These are phyloP conservation scores for Nothobranchius furzeri DNA, from an alignment of 2,113 vertebrate species.

Conservation along the genomic window DNA sequence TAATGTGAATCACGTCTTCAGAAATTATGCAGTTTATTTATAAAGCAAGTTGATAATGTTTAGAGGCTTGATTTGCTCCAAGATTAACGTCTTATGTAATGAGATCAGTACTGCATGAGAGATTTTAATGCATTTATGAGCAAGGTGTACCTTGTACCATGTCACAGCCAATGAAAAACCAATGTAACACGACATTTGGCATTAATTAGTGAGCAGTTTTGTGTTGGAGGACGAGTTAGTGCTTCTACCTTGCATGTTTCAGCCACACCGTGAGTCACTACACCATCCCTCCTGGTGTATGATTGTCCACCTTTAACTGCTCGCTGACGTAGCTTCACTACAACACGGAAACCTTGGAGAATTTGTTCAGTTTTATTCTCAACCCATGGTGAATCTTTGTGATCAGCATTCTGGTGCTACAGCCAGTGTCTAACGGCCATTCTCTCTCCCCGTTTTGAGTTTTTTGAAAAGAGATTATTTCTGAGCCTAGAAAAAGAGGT, in stretches of 20 bases:
- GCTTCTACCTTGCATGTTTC: slow-evolving; percentile 50
- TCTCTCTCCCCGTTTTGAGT: slow-evolving; percentile 29
- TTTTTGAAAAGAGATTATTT: slow-evolving; percentile 49
- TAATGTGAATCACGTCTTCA: slow-evolving; percentile 59
- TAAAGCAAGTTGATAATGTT: slow-evolving; percentile 12
- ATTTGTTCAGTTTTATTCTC: slow-evolving; percentile 15
- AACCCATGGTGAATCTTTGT: slow-evolving; percentile 23
- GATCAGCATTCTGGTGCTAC: slow-evolving; percentile 54
- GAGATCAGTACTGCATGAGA: slow-evolving; percentile 23
- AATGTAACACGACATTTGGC: slow-evolving; percentile 5
- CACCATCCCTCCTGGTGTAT: slow-evolving; percentile 31
- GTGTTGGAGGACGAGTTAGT: slow-evolving; percentile 23
- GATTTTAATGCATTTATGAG: slow-evolving; percentile 1
- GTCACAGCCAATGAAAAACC: neutral
- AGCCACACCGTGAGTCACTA: slow-evolving; percentile 61
- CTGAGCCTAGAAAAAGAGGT: slow-evolving; percentile 41
- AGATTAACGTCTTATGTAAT: slow-evolving; percentile 7
- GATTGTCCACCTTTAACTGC: slow-evolving; percentile 10
- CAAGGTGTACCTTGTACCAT: neutral
- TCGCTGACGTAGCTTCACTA: slow-evolving; percentile 1
- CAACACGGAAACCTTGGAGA: slow-evolving; percentile 14
- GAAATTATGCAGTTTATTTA: slow-evolving; percentile 41
- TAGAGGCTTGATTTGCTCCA: slow-evolving; percentile 24
- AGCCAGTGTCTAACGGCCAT: slow-evolving; percentile 33
- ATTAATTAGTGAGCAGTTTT: slow-evolving; percentile 25